Conservation (phyloP, 2,113 vertebrate genomes). For the Redunca redunca region DNA sequence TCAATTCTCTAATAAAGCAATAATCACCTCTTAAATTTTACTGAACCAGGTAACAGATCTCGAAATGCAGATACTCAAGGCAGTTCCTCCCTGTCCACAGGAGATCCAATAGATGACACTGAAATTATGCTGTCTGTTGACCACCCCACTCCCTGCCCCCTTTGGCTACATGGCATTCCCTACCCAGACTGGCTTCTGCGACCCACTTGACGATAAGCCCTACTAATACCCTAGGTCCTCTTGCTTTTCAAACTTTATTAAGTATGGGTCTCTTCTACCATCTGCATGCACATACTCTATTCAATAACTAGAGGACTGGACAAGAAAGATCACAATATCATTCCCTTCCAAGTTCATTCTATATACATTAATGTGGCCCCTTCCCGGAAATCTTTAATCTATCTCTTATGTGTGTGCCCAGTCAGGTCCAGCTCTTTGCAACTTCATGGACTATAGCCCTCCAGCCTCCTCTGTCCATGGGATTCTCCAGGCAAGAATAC, state of each 20-base stretch:
- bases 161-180: not conserved
- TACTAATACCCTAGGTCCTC: no score
- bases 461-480: not conserved
- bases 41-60: not conserved
- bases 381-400: not conserved
- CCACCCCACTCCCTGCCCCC: not conserved
- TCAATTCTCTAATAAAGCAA: not conserved
- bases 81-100: rapidly evolving
- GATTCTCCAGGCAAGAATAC: not conserved
- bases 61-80: not conserved
- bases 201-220: not conserved
- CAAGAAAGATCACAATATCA: not conserved
- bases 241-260: not conserved
- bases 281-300: rapidly evolving
- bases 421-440: not conserved
- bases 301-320: not conserved
- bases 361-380: not conserved
- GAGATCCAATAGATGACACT: not conserved
- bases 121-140: not conserved
- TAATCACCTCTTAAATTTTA: not conserved
- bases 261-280: not conserved
- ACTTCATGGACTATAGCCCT: not conserved
- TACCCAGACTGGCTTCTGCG: not conserved
- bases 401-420: not conserved
- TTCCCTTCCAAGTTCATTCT: not conserved